Evolutionary conservation across 2,888 invertebrate genomes (phyloP).

Genomic region (Deroplatys truncata): DNA sequence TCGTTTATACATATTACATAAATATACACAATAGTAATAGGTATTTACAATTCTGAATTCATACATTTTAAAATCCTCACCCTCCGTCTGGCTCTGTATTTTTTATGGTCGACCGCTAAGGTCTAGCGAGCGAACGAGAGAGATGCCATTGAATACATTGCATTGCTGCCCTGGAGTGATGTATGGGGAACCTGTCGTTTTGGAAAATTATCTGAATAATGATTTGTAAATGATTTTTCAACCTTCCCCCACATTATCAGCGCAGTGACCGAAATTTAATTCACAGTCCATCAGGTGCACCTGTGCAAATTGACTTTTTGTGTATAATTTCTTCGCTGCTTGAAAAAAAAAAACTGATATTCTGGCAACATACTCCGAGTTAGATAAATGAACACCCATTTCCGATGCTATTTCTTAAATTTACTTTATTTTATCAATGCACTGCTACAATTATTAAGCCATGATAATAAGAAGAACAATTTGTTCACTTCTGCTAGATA

Average conservation of each 20-base stretch:
- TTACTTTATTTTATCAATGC: too few species aligned
- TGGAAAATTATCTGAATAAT: background rate
- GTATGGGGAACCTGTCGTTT: background rate
- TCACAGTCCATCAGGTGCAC: background rate
- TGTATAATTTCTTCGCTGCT: too few species aligned
- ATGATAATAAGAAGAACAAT: too few species aligned
- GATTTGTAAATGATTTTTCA: background rate
- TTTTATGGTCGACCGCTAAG: background rate
- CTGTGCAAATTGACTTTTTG: too few species aligned
- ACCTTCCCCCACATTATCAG: background rate
- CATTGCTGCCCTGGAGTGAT: background rate
- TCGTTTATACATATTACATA: constrained; percentile 9
- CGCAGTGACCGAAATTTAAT: background rate
- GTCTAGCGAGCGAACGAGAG: background rate
- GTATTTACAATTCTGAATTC: constrained; percentile 10
- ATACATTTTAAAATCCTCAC: background rate
- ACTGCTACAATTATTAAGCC: too few species aligned
- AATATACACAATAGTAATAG: background rate
- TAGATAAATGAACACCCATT: too few species aligned
- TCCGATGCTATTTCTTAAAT: too few species aligned
- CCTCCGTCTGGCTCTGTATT: background rate
- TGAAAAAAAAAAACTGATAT: too few species aligned
- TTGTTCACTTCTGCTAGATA: too few species aligned
- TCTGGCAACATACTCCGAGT: too few species aligned
- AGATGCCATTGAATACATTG: background rate